These are phyloP conservation scores for Cheilosia impressa DNA, from an alignment of 2,888 invertebrate genomes.

Conservation along the genomic window DNA sequence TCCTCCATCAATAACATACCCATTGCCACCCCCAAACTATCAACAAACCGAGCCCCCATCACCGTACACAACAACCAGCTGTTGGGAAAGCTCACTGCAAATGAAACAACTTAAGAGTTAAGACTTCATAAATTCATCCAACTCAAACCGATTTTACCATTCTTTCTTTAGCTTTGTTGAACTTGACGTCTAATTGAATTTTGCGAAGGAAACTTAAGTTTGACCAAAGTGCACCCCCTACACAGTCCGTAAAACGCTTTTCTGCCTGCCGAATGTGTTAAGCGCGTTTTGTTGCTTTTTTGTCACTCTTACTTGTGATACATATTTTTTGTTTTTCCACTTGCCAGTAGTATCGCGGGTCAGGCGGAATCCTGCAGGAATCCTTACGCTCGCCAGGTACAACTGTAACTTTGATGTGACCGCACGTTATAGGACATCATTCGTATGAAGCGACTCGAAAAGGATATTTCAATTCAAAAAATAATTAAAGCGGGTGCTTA, in stretches of 20 bases:
- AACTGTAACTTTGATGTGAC: no score
- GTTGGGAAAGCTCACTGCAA: conserved; percentile 50
- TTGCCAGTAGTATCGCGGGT: not conserved
- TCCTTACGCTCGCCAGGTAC: no score
- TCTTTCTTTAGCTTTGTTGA: conserved; percentile 55
- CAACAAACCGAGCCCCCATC: conserved; percentile 21
- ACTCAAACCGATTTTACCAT: conserved; percentile 53
- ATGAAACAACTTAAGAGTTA: conserved; percentile 38
- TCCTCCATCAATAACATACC: not conserved
- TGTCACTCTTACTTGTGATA: not conserved
- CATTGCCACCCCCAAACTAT: conserved; percentile 21
- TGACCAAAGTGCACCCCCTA: conserved; percentile 16
- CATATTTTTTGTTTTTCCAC: not conserved
- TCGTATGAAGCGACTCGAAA: no score
- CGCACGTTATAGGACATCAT: no score
- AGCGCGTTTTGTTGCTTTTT: conserved; percentile 21
- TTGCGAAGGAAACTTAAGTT: conserved; percentile 44
- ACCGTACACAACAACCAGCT: conserved; percentile 55
- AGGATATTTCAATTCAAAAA: no score
- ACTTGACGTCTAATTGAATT: conserved; percentile 72
- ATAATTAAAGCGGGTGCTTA: no score
- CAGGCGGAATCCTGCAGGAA: no score
- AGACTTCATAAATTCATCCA: conserved; percentile 47
- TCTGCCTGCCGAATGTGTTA: conserved; percentile 36
- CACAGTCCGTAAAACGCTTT: conserved; percentile 51